Evolutionary conservation across 2,113 vertebrate species (phyloP).

Genomic region (Gallinago media): DNA sequence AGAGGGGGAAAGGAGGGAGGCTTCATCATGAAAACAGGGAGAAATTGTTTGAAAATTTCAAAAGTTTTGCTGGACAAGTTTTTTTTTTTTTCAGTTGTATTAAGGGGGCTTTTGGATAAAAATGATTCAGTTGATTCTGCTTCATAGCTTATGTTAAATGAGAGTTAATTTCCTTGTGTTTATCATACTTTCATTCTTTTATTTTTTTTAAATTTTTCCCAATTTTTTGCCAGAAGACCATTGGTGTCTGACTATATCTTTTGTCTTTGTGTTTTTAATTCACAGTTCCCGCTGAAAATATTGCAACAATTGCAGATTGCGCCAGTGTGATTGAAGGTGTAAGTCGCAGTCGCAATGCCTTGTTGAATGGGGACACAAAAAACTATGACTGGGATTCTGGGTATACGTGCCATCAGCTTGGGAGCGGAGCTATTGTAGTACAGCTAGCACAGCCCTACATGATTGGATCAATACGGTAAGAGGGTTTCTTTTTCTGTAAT

Average conservation of each 20-base stretch:
- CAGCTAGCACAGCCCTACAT: constrained; percentile 96
- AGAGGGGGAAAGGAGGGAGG: rapidly evolving
- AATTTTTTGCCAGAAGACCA: background rate
- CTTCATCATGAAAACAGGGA: background rate
- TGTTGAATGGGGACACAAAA: constrained; percentile 95
- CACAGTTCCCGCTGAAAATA: constrained; percentile 91
- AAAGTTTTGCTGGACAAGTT: background rate
- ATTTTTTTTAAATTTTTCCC: background rate
- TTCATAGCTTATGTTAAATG: background rate
- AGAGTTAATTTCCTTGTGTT: background rate
- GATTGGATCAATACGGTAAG: constrained; percentile 89
- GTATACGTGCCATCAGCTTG: constrained; percentile 97
- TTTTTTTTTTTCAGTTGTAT: background rate
- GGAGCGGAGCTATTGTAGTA: constrained; percentile 95
- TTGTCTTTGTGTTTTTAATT: constrained; percentile 53
- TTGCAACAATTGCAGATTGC: constrained; percentile 90
- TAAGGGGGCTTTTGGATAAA: background rate
- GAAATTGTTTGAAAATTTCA: background rate
- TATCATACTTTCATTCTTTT: background rate
- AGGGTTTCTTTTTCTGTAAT: constrained; percentile 17
- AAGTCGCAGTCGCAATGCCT: constrained; percentile 93
- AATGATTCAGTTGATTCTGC: background rate
- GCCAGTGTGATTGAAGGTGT: constrained; percentile 97
- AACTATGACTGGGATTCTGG: constrained; percentile 99
- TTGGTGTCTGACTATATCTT: background rate